Evolutionary conservation across 37 sponge, comb jelly and placozoan species (phyloP).

Genomic region (Spongilla lacustris): DNA sequence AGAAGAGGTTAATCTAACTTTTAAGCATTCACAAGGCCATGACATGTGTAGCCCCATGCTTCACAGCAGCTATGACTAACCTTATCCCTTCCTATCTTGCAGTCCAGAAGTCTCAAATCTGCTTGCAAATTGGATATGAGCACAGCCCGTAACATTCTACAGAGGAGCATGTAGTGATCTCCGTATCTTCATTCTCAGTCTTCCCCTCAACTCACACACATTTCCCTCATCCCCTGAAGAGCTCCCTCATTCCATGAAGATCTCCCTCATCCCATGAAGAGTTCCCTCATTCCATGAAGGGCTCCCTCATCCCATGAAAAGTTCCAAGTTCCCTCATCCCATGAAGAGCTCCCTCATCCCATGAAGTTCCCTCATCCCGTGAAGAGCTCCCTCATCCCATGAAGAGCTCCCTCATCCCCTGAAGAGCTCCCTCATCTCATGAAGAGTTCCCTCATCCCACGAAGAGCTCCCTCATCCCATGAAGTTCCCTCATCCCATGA

Average conservation of each 20-base stretch:
- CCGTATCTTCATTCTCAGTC: neutral
- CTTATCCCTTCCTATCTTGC: constrained; percentile 26
- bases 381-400: neutral
- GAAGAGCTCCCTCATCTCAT: neutral
- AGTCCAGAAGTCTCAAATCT: constrained; percentile 49
- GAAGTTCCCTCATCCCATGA: neutral
- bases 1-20: too few species aligned
- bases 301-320: neutral
- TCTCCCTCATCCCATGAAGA: neutral
- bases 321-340: neutral
- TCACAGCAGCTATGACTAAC: too few species aligned
- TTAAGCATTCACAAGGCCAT: too few species aligned
- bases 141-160: constrained; percentile 16
- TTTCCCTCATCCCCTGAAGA: too few species aligned
- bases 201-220: too few species aligned
- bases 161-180: neutral
- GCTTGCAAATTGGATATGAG: constrained; percentile 23
- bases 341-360: neutral
- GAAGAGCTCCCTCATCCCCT: neutral
- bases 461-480: neutral
- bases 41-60: too few species aligned
- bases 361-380: neutral
- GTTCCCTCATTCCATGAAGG: neutral
- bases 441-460: neutral
- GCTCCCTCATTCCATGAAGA: neutral